Evolutionary conservation across 1,140 invertebrate genomes (phyloP).

Genomic region (Ips typographus): DNA sequence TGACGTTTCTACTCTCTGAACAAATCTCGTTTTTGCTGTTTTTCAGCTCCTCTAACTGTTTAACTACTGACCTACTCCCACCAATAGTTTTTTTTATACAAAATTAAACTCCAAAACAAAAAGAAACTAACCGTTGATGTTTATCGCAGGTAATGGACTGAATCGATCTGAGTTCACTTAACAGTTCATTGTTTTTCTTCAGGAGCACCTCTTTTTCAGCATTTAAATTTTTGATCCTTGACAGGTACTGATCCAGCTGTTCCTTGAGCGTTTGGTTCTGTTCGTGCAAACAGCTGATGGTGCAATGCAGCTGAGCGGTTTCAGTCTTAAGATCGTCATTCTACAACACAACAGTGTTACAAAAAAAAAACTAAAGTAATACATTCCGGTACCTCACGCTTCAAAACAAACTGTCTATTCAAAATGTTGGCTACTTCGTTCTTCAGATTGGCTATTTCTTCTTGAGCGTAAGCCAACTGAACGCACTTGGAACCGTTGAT

Average conservation of each 20-base stretch:
- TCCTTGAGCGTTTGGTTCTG: constrained; percentile 36
- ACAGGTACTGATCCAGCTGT: constrained; percentile 41
- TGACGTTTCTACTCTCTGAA: constrained; percentile 43
- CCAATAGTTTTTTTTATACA: neutral
- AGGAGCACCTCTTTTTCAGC: constrained; percentile 40
- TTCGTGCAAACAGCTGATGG: constrained; percentile 34
- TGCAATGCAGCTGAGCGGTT: constrained; percentile 30
- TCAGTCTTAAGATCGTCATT: constrained; percentile 41
- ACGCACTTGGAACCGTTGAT: constrained; percentile 36
- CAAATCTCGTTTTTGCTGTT: constrained; percentile 41
- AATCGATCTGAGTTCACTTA: constrained; percentile 36
- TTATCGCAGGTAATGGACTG: constrained; percentile 33
- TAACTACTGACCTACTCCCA: constrained; percentile 12
- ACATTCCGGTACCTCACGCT: constrained; percentile 31
- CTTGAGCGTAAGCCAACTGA: constrained; percentile 39
- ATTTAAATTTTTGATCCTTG: constrained; percentile 39
- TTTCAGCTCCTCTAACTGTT: constrained; percentile 42
- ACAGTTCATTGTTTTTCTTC: constrained; percentile 40
- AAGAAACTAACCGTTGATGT: constrained; percentile 33
- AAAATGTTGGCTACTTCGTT: constrained; percentile 41
- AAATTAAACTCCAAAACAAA: neutral
- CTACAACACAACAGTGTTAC: constrained; percentile 24
- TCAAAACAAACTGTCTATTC: constrained; percentile 35
- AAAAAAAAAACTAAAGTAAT: neutral
- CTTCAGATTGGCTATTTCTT: constrained; percentile 43